These are phyloP conservation scores for Benthochromis sp. DNA, from an alignment of 2,113 vertebrate species.

Conservation along the genomic window DNA sequence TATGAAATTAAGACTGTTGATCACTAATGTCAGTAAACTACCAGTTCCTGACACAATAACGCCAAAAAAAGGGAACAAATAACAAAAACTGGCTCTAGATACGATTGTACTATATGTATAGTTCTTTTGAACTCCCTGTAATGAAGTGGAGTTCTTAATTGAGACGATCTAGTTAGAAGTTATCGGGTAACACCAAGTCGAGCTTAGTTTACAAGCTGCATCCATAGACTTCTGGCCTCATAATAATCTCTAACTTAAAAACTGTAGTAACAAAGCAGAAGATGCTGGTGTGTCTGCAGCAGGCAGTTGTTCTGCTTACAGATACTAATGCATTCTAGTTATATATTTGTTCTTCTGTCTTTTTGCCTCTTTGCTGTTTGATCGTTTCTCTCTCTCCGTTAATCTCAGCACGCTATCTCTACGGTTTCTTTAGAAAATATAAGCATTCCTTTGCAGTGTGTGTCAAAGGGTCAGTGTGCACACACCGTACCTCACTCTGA, in stretches of 20 bases:
- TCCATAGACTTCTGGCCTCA: background rate
- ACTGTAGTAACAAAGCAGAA: background rate
- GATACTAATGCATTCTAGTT: background rate
- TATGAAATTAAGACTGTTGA: background rate
- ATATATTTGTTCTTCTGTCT: background rate
- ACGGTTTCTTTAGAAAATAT: conserved; percentile 52
- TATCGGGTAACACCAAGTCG: background rate
- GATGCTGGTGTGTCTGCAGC: background rate
- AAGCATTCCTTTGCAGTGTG: conserved; percentile 49
- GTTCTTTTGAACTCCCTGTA: background rate
- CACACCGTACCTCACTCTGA: background rate
- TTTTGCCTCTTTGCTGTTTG: background rate
- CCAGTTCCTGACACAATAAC: background rate
- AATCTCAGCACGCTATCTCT: conserved; percentile 14
- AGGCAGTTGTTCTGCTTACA: background rate
- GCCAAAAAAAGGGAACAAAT: background rate
- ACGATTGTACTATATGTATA: background rate
- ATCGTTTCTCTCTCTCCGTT: background rate
- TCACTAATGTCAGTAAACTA: background rate
- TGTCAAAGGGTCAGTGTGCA: conserved; percentile 35
- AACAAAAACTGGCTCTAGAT: background rate
- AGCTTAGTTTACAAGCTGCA: background rate
- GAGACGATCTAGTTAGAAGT: background rate
- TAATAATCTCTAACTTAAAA: background rate
- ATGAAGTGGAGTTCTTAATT: background rate